phyloP scores from a whole-genome alignment of 2,888 invertebrate genomes.

The Eurytoma adleriae region DNA sequence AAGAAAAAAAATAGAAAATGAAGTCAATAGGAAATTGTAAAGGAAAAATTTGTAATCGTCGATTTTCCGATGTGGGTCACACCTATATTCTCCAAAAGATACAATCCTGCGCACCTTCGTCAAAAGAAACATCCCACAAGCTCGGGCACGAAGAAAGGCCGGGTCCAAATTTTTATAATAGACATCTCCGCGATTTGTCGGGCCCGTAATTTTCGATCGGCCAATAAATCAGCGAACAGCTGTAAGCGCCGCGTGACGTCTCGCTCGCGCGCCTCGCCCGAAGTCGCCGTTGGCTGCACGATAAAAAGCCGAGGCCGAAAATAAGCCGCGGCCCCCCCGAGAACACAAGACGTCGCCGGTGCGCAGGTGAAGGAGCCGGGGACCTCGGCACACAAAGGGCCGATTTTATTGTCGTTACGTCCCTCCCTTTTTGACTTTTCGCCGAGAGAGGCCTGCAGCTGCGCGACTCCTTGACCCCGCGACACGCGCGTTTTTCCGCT shows the following conservation, averaged over 20 bases:
- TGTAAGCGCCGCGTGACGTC: not conserved
- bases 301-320: conserved; percentile 34
- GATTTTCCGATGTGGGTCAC: too few species aligned
- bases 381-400: conserved; percentile 20
- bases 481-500: conserved; percentile 27
- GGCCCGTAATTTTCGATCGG: not conserved
- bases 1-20: too few species aligned
- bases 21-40: too few species aligned
- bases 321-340: conserved; percentile 18
- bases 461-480: conserved; percentile 23
- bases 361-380: conserved; percentile 50
- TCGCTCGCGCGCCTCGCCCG: not conserved
- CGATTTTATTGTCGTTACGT: conserved; percentile 35
- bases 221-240: conserved; percentile 42
- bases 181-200: conserved; percentile 16
- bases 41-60: too few species aligned
- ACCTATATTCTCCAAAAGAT: too few species aligned
- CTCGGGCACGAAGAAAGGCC: too few species aligned
- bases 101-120: too few species aligned
- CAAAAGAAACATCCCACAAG: too few species aligned
- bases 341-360: not conserved
- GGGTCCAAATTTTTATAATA: too few species aligned
- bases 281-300: not conserved
- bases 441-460: conserved; percentile 17
- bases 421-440: conserved; percentile 1